These are phyloP conservation scores for Chrysomela aeneicollis DNA, from an alignment of 2,888 invertebrate species.

Conservation along the genomic window DNA sequence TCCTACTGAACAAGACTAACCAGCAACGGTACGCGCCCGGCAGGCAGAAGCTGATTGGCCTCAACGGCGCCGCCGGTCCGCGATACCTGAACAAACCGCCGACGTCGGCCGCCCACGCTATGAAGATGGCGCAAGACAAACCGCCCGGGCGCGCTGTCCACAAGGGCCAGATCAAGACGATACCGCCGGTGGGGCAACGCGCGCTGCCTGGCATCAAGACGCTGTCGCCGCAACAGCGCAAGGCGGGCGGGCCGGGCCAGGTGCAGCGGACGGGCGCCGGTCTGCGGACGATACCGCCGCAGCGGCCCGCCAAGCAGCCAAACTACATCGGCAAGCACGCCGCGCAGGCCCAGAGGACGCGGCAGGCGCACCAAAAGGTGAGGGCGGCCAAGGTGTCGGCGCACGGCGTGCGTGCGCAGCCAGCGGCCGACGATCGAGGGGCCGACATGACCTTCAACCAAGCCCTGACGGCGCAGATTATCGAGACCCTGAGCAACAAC, in stretches of 20 bases:
- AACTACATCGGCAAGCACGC: slow-evolving; percentile 62
- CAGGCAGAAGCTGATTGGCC: slow-evolving; percentile 53
- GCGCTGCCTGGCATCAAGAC: slow-evolving; percentile 55
- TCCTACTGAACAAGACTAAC: slow-evolving; percentile 53
- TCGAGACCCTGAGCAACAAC: slow-evolving; percentile 67
- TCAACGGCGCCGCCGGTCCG: slow-evolving; percentile 53
- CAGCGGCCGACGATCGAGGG: slow-evolving; percentile 42
- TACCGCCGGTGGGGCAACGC: slow-evolving; percentile 50
- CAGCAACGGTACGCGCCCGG: slow-evolving; percentile 49
- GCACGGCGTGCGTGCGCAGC: slow-evolving; percentile 35
- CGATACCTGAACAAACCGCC: slow-evolving; percentile 55
- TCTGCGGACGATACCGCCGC: slow-evolving; percentile 59
- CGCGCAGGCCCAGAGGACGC: slow-evolving; percentile 58
- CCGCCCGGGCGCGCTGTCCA: slow-evolving; percentile 49
- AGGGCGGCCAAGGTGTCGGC: slow-evolving; percentile 32
- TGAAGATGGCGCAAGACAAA: slow-evolving; percentile 46
- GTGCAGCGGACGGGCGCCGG: slow-evolving; percentile 56
- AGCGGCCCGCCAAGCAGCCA: slow-evolving; percentile 56
- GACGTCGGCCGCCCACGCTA: slow-evolving; percentile 39
- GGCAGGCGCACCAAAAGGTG: slow-evolving; percentile 38
- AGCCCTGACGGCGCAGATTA: slow-evolving; percentile 69
- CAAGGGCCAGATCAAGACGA: slow-evolving; percentile 56
- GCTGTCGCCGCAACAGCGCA: slow-evolving; percentile 54
- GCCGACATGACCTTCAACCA: slow-evolving; percentile 68
- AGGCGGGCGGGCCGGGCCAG: slow-evolving; percentile 49